Base-by-base conservation (phyloP, 2,113 vertebrate genomes). In the Sardina pilchardus region DNA sequence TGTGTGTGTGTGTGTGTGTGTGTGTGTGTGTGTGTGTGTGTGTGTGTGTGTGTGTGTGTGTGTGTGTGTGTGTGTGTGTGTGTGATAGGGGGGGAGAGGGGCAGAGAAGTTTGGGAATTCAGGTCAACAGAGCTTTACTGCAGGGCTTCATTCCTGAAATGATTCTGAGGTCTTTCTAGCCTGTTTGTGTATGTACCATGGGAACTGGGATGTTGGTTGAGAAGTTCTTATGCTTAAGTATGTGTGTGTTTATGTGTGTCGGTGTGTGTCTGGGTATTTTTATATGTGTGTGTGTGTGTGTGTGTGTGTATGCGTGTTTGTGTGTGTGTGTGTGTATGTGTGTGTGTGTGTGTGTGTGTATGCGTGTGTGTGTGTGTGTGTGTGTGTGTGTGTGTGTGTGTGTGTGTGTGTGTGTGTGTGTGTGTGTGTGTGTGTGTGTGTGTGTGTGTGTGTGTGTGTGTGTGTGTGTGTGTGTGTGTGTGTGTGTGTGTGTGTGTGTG, bases 31-130 rank as follows among this genome's bases (percentile, higher is more conserved):
- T 82, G 59, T 75, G n/a, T 39, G 59, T 83, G n/a, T 86, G 42
- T 48, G 56, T 75, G 43, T 78, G 45, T 26, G 30, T 83, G 14
- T 75, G 82, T 81, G 43, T 83, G 56, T 36, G 30, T 47, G 53
- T 59, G 53, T 59, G 53, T 59, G 56, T 39, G 24, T 75, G 44
- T 26, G 84, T 85, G 78, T 50, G 34, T 80, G 26, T 47, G 45
- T 9, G 45, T 39, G 59, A 39, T 39, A 39, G 39, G 39, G 39
- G 39, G 4, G 39, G 39, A 71, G 36, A 7, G 85, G 86, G 75
- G 1, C 56, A 78, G 53, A 47, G 47, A 78, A 85, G 88, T 80
- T 82, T 47, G 45, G 45, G 45, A 47, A 47, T 47, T 47, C 45
- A 47, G 45, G 45, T 47, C 45, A 47, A 8, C 5, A 47, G 45